Percentiles rank a stretch among this genome's conserved stretches.
Conservation (phyloP, 2,113 vertebrate species). For the Oxygymnocypris stewartii region DNA sequence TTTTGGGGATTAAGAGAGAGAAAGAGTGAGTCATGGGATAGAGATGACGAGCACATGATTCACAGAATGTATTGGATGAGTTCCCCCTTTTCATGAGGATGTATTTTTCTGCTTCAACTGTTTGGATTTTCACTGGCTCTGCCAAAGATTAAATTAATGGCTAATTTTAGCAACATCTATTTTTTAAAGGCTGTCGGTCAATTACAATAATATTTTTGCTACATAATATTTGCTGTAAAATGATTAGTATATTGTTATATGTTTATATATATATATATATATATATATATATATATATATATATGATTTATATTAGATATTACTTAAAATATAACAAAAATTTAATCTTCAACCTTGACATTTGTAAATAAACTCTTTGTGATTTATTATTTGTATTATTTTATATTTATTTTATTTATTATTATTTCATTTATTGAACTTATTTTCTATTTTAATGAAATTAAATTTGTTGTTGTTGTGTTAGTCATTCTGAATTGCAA, state of each 20-base stretch:
- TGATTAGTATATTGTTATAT: no score
- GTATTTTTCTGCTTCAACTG: no score
- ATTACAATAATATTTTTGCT: neutral
- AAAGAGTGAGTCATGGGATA: neutral
- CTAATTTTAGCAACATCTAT: neutral
- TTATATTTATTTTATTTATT: neutral
- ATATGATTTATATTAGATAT: no score
- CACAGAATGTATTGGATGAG: conserved; percentile 28
- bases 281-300: no score
- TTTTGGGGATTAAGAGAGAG: conserved; percentile 19
- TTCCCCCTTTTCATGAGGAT: conserved; percentile 15
- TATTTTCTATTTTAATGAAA: no score
- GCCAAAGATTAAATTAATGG: neutral
- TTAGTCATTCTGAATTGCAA: neutral
- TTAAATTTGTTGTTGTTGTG: neutral
- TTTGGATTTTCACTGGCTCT: neutral
- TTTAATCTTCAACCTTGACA: neutral
- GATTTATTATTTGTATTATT: neutral
- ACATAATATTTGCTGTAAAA: neutral
- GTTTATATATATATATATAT: no score
- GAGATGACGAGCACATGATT: neutral
- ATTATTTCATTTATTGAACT: neutral
- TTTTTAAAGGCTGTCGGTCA: neutral
- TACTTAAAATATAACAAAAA: no score
- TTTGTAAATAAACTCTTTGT: neutral